Evolutionary conservation across 2,797 vertebrate genomes (phyloP).

Genomic region (Fratercula arctica): DNA sequence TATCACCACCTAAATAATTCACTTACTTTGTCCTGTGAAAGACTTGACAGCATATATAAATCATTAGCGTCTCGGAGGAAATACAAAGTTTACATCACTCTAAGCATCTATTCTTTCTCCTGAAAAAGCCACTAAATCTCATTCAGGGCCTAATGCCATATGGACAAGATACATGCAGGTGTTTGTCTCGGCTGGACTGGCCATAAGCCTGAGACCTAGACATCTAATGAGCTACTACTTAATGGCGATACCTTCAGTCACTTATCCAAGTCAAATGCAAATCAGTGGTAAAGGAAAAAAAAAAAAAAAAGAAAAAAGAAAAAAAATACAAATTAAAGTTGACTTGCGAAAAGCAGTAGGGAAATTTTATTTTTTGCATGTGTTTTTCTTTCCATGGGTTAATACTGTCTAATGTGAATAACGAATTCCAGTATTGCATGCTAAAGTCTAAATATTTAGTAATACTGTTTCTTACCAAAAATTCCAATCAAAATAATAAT

Average conservation of each 20-base stretch:
- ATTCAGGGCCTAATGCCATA: background rate
- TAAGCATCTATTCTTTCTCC: background rate
- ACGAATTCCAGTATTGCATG: background rate
- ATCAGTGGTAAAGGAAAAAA: background rate
- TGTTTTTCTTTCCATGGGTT: background rate
- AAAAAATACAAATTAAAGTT: rapidly evolving
- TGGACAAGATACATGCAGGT: background rate
- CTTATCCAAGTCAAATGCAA: background rate
- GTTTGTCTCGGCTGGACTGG: background rate
- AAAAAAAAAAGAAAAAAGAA: too few relatives aligned
- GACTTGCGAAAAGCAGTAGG: background rate
- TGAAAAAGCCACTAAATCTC: background rate
- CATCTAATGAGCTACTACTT: background rate
- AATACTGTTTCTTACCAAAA: background rate
- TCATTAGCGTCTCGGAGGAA: background rate
- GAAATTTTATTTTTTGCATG: background rate
- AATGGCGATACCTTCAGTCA: background rate
- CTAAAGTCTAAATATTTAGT: background rate
- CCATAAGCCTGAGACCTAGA: background rate
- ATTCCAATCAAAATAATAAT: background rate
- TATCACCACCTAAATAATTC: background rate
- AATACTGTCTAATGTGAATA: background rate
- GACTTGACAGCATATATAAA: background rate
- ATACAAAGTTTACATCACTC: background rate
- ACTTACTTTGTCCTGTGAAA: background rate